These are phyloP conservation scores for Sycophila texana DNA, from an alignment of 2,888 invertebrate genomes.

Conservation along the genomic window DNA sequence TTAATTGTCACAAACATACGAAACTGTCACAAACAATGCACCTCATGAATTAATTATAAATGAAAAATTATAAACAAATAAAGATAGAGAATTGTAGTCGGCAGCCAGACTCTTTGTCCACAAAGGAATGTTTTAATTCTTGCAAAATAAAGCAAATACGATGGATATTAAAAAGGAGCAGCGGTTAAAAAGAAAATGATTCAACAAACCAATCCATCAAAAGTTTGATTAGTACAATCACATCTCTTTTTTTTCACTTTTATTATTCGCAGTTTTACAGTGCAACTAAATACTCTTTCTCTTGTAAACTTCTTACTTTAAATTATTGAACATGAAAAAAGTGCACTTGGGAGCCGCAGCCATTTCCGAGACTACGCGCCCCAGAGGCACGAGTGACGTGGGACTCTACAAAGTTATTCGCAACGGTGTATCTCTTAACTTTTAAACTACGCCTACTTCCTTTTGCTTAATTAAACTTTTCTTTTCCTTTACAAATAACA, in stretches of 20 bases:
- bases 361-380: constrained; percentile 50
- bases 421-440: constrained; percentile 4
- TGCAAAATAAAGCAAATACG: constrained; percentile 53
- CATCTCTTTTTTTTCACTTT: constrained; percentile 24
- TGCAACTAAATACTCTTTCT: constrained; percentile 18
- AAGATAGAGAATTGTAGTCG: constrained; percentile 51
- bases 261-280: constrained; percentile 49
- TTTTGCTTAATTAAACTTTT: neutral
- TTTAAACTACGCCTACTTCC: neutral
- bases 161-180: constrained; percentile 41
- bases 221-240: constrained; percentile 42
- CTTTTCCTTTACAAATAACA: constrained; percentile 41
- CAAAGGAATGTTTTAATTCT: constrained; percentile 56
- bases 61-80: constrained; percentile 51
- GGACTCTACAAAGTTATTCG: constrained; percentile 13
- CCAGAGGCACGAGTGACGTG: constrained; percentile 13
- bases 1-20: constrained; percentile 52
- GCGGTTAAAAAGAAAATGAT: constrained; percentile 26
- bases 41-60: constrained; percentile 53
- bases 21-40: constrained; percentile 52
- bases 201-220: constrained; percentile 13
- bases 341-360: neutral
- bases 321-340: constrained; percentile 49
- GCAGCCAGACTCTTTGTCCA: constrained; percentile 49
- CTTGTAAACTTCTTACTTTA: neutral